Evolutionary conservation across 2,888 invertebrate species (phyloP).

Genomic region (Neelides folsomi): DNA sequence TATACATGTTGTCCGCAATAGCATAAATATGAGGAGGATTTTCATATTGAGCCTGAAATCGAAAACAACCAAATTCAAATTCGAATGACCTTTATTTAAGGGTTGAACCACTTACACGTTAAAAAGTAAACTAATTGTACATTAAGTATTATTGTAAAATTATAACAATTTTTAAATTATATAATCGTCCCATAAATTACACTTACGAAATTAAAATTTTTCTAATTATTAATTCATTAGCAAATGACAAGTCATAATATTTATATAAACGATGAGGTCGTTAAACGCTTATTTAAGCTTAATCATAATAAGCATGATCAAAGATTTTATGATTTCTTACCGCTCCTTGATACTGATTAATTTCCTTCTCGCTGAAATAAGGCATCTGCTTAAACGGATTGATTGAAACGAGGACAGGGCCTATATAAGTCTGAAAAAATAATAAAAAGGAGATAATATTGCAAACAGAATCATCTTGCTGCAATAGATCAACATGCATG

Average conservation of each 20-base stretch:
- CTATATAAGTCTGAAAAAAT: constrained; percentile 47
- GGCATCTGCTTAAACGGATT: constrained; percentile 52
- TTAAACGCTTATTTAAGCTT: background rate
- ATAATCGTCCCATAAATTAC: background rate
- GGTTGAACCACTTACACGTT: too few species aligned
- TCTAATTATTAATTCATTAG: background rate
- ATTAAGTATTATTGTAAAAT: background rate
- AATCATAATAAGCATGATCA: background rate
- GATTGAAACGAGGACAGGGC: constrained; percentile 50
- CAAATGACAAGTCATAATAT: background rate
- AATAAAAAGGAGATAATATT: constrained; percentile 2
- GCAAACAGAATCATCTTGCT: background rate
- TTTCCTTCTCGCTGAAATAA: constrained; percentile 51
- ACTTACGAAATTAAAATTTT: constrained; percentile 2
- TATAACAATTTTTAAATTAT: background rate
- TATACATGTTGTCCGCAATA: constrained; percentile 55
- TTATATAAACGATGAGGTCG: background rate
- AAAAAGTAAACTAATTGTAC: too few species aligned
- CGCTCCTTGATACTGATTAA: constrained; percentile 47
- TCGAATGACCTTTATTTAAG: too few species aligned
- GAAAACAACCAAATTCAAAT: constrained; percentile 6
- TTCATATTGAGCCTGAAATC: constrained; percentile 50
- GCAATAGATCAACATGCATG: background rate
- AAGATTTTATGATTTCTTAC: constrained; percentile 35
- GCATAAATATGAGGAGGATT: constrained; percentile 58